These are phyloP conservation scores for Caenorhabditis elegans DNA, from an alignment of 1,140 invertebrate species.

Conservation along the genomic window WBcel235 BX284606.5:6388501-6389000, in stretches of 20 bases:
- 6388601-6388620: no score
- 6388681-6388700: no score
- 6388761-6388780: background rate
- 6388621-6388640: no score
- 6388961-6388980: background rate
- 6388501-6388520: background rate
- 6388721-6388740: no score
- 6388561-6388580: background rate
- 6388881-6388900: conserved; percentile 29
- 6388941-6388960: conserved; percentile 24
- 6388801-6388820: background rate
- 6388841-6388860: conserved; percentile 28
- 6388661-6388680: no score
- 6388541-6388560: background rate
- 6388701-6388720: no score
- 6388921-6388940: conserved; percentile 2
- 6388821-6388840: conserved; percentile 24
- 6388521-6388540: background rate
- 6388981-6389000: background rate
- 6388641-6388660: no score
- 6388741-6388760: no score
- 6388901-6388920: background rate
- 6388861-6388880: conserved; percentile 33
- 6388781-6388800: conserved; percentile 12
- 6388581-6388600: background rate